Evolutionary conservation across 2,797 vertebrate species (phyloP), one percentile per base, ranked within the genome.

Genomic region (Gymnothorax reevesii): DNA sequence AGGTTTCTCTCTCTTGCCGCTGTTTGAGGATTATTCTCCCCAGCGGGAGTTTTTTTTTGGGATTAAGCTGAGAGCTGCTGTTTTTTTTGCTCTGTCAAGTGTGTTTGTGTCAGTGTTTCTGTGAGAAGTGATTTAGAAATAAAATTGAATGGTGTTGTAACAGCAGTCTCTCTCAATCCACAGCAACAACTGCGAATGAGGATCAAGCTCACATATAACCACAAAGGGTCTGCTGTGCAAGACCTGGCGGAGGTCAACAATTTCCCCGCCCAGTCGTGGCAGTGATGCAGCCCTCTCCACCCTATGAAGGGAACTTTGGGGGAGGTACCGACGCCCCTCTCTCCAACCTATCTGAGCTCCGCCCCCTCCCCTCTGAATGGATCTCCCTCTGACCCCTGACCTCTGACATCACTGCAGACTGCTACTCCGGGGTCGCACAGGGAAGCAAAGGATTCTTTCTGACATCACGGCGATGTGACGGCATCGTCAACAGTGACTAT

Each of bases 151-250:
- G 33, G 33, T 42, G 33, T 42, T 42, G 33, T 42, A 42, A 42
- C 33, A 42, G 33, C 33, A 42, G 17, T 54, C 20, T 54, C 20
- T 54, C 52, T 55, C 15, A 49, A 87, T 73, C 83, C 69, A 89
- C 91, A 99, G 99, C 99, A 99, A 97, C 99, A 98, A 93, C 97
- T 99, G 91, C 97, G 99, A 93, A 99, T 99, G 99, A 95, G 99
- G 96, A 97, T 99, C 97, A 99, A 99, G 96, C 95, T 99, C 94
- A 99, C 98, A 0, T 99, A 99, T 95, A 99, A 97, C 94, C 97
- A 97, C 94, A 99, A 98, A 97, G 98, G 98, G 95, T 97, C 98
- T 83, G 96, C 98, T 89, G 97, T 99, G 95, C 98, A 99, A 95
- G 99, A 99, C 95, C 96, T 99, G 96, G 94, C 98, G 90, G 99